Evolutionary conservation across 1,140 invertebrate genomes (phyloP), one percentile per base, ranked within the genome.

Genomic region (Pteromalus puparum): DNA sequence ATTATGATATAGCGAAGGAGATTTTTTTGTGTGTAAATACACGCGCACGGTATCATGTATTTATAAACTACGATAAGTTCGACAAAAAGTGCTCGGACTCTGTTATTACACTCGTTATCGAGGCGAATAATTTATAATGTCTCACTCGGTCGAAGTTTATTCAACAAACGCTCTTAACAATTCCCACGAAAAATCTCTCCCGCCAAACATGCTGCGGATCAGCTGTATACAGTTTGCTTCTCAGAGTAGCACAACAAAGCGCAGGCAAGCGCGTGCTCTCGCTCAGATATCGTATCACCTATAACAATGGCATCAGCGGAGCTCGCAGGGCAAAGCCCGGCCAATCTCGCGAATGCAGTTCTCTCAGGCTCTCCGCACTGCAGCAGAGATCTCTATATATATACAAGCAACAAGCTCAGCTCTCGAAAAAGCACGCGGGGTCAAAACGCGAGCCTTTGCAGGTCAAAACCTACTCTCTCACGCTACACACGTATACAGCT

Each of bases 401-500:
- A 18, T 13, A 48, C 10, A 15, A 53, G 53, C 18, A 61, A 61
- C 21, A 61, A 61, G 24, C 26, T 70, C 24, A 13, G 24, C 9
- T 28, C 10, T 26, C 67, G 67, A 70, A 30, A 15, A 70, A 30
- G 67, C 67, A 24, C 67, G 24, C 67, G 24, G 10, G 26, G 67
- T 61, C 65, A 9, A 30, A 18, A 74, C 38, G 70, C 61, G 26
- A 82, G 46, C 28, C n/a, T 61, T n/a, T n/a, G 24, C 76, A 61
- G 26, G 48, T 61, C 48, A 61, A 79, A 79, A 48, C 24, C 76
- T 26, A 79, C n/a, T 79, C 53, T 61, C 42, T 79, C 76, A 61
- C 28, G 28, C 76, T 61, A 26, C n/a, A n/a, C 24, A 18, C 26
- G 7, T 13, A 15, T 28, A 0, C 9, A 70, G n/a, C n/a, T n/a